These are phyloP conservation scores for Chaetops frenatus DNA, from an alignment of 2,113 vertebrate species.

Conservation along the genomic window DNA sequence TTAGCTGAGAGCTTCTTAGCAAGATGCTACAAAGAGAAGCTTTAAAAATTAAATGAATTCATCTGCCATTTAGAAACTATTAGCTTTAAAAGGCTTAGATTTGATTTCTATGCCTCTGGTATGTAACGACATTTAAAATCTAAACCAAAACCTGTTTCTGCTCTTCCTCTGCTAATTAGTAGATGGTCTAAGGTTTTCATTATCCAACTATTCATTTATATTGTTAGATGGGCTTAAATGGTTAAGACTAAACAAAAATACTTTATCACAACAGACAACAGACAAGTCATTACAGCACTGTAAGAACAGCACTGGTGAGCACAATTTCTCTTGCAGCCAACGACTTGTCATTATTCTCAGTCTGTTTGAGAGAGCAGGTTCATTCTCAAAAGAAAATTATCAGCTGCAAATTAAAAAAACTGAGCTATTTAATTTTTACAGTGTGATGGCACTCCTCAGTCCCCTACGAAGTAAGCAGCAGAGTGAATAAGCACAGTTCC, in stretches of 20 bases:
- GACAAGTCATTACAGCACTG: background rate
- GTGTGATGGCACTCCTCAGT: background rate
- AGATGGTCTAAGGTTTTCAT: background rate
- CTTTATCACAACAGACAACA: background rate
- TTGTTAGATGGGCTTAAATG: background rate
- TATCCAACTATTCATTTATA: background rate
- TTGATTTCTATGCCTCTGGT: background rate
- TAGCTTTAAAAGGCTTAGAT: background rate
- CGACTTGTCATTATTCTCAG: background rate
- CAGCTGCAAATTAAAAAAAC: background rate
- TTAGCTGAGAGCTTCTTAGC: background rate
- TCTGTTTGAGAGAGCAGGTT: background rate
- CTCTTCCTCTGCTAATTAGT: background rate
- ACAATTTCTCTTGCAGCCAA: background rate
- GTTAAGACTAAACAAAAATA: background rate
- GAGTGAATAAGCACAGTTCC: background rate
- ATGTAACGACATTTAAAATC: background rate
- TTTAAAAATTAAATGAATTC: background rate
- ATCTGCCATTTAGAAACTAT: background rate
- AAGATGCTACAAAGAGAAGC: background rate
- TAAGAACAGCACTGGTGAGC: accelerated
- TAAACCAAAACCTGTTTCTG: background rate
- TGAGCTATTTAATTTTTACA: background rate
- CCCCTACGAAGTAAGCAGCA: background rate
- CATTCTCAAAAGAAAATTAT: background rate